Evolutionary conservation across 2,797 vertebrate genomes (phyloP).

Genomic region (Malurus leucopterus): DNA sequence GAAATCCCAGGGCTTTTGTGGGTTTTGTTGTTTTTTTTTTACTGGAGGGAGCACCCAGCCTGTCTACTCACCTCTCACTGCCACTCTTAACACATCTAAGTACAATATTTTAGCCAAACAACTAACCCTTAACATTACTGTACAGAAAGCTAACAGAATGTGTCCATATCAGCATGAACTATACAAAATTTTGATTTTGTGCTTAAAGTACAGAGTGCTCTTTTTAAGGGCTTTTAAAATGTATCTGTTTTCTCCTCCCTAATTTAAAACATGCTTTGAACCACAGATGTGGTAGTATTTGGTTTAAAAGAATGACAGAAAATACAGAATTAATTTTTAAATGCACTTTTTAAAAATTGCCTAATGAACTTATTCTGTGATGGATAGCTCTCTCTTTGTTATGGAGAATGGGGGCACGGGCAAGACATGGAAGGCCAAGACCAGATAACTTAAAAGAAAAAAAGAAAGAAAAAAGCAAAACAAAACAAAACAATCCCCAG

Average conservation of each 20-base stretch:
- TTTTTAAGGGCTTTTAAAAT: neutral
- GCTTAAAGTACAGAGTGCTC: neutral
- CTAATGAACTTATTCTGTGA: neutral
- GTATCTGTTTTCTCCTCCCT: neutral
- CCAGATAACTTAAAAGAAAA: neutral
- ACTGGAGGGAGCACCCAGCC: fast-evolving
- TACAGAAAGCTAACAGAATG: neutral
- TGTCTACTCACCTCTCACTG: neutral
- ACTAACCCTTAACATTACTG: neutral
- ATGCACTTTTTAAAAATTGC: fast-evolving
- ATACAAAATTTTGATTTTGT: neutral
- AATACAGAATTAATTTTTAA: neutral
- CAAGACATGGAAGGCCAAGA: neutral
- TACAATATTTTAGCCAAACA: neutral
- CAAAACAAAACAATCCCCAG: neutral
- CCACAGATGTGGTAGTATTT: neutral
- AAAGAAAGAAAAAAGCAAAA: neutral
- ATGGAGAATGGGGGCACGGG: fast-evolving
- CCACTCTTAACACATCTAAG: neutral
- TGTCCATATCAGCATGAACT: neutral
- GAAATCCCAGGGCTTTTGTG: neutral
- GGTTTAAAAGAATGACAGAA: neutral
- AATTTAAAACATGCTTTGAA: neutral
- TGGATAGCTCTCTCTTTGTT: neutral
- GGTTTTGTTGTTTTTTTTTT: neutral